A percentile compares a stretch with the other conserved stretches of the same genome.
Evolutionary conservation across 2,113 vertebrate species (phyloP).

Genomic region (Carollia perspicillata): DNA sequence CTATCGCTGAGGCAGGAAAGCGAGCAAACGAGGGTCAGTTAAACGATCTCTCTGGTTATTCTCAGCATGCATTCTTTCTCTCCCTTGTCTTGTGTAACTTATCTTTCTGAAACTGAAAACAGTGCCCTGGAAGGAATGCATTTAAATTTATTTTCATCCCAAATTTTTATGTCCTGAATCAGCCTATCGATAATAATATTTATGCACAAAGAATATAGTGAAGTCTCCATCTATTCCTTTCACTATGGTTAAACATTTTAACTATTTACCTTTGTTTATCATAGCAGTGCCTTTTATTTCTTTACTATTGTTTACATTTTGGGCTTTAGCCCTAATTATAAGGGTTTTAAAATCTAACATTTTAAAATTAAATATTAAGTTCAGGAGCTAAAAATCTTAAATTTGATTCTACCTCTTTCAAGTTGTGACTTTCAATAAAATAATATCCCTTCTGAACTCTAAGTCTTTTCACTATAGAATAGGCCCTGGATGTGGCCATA

Average conservation of each 20-base stretch:
- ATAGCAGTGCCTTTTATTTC: not conserved
- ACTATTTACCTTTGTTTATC: not conserved
- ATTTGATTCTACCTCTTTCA: not conserved
- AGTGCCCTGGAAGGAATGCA: conserved; percentile 11
- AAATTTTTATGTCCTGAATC: conserved; percentile 11
- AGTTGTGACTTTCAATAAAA: not conserved
- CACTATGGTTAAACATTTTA: not conserved
- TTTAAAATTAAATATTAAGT: conserved; percentile 3
- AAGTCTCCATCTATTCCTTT: not conserved
- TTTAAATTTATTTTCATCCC: conserved; percentile 71
- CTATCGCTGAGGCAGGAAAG: not conserved
- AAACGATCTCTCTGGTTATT: conserved; percentile 32
- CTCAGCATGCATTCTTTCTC: not conserved
- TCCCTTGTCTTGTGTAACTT: not conserved
- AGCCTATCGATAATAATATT: conserved; percentile 70
- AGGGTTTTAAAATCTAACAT: not conserved
- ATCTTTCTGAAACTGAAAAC: conserved; percentile 53
- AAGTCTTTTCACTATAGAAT: not conserved
- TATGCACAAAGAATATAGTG: conserved; percentile 40
- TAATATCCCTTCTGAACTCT: not conserved
- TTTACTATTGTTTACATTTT: not conserved
- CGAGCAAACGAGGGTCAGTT: conserved; percentile 22
- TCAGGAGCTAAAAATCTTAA: not conserved
- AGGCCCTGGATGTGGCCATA: not conserved
- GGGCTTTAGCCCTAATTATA: not conserved